Conservation (phyloP, 2,113 vertebrate species). For the Vulpes lagopus region DNA sequence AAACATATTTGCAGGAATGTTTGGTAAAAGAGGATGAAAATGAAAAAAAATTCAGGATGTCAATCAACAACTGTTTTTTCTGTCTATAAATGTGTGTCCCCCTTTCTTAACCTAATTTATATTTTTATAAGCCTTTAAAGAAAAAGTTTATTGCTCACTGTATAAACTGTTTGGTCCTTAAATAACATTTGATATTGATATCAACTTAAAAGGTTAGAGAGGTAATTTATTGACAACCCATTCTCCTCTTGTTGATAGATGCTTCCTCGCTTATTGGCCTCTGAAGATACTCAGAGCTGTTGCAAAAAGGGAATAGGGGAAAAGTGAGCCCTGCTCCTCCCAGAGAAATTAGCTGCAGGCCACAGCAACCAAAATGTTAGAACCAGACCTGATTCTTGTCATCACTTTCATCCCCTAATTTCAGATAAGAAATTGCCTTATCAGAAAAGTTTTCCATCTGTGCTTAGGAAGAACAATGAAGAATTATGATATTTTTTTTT, state of each 20-base stretch:
- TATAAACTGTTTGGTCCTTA: background rate
- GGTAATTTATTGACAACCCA: background rate
- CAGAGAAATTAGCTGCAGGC: background rate
- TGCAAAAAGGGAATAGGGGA: background rate
- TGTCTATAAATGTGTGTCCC: background rate
- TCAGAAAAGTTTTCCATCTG: constrained; percentile 22
- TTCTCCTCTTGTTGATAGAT: background rate
- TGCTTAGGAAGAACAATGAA: background rate
- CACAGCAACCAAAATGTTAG: background rate
- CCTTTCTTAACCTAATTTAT: background rate
- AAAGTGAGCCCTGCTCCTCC: background rate
- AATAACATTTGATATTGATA: constrained; percentile 1
- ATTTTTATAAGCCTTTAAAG: background rate
- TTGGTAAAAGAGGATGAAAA: background rate
- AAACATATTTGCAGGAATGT: background rate
- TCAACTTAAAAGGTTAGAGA: background rate
- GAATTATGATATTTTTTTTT: background rate
- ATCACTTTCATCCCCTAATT: background rate
- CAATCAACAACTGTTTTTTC: background rate
- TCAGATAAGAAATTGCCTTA: constrained; percentile 44
- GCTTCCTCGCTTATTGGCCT: background rate
- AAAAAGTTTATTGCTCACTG: background rate
- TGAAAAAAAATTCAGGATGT: background rate
- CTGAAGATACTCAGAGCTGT: background rate
- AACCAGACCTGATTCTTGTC: background rate